Conservation (phyloP, 2,113 vertebrate species). For the Rhegmatorhina hoffmannsi region DNA sequence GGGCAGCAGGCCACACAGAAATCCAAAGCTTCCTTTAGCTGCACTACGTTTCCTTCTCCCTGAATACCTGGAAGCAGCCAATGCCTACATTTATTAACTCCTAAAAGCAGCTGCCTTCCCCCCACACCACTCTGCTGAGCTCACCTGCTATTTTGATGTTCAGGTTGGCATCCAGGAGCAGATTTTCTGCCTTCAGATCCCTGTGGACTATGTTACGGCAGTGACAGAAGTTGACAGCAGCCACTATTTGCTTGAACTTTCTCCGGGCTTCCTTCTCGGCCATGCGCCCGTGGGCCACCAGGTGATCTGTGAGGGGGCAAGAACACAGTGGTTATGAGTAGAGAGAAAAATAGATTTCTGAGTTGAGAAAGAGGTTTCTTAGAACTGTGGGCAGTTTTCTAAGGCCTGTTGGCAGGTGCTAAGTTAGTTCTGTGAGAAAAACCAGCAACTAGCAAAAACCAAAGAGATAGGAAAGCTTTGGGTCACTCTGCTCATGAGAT, state of each 20-base stretch:
- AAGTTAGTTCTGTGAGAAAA: too few species aligned
- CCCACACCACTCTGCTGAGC: background rate
- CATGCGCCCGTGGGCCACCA: conserved; percentile 97
- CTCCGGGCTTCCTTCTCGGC: conserved; percentile 95
- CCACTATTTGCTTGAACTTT: conserved; percentile 98
- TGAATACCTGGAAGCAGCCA: conserved; percentile 46
- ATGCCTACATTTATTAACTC: background rate
- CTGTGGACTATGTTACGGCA: conserved; percentile 96
- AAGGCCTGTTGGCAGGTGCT: too few species aligned
- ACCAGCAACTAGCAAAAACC: too few species aligned
- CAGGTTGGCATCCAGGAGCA: conserved; percentile 94
- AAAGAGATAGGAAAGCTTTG: too few species aligned
- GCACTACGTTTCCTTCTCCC: background rate
- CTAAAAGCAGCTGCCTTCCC: conserved; percentile 34
- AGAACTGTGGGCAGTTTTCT: too few species aligned
- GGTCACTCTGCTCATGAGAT: too few species aligned
- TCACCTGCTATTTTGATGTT: conserved; percentile 94
- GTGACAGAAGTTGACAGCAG: conserved; percentile 97
- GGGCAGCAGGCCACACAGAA: conserved; percentile 43
- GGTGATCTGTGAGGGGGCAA: conserved; percentile 81
- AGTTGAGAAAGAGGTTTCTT: too few species aligned
- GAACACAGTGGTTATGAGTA: background rate
- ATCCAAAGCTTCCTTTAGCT: conserved; percentile 53
- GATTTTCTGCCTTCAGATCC: conserved; percentile 97
- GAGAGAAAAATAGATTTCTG: too few species aligned